Evolutionary conservation across 2,113 vertebrate genomes (phyloP).

Genomic region (Notothenia rossii): DNA sequence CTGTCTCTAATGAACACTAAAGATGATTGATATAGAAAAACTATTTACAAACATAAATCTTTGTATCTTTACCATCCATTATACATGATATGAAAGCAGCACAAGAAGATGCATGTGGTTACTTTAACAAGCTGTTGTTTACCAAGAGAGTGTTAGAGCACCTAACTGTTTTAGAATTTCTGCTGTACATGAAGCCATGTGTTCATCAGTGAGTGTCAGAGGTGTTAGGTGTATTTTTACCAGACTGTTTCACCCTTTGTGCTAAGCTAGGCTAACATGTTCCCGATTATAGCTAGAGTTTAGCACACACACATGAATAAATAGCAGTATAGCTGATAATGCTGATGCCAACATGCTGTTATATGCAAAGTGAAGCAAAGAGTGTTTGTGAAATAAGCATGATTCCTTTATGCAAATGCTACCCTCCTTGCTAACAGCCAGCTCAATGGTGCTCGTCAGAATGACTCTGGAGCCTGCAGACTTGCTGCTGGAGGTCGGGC

Average conservation of each 20-base stretch:
- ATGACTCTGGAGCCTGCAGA: conserved; percentile 16
- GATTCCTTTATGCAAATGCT: background rate
- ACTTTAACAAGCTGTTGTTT: background rate
- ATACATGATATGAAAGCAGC: background rate
- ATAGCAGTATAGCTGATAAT: background rate
- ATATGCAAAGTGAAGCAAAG: background rate
- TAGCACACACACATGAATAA: background rate
- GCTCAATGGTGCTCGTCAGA: background rate
- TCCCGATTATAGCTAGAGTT: background rate
- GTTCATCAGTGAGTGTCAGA: background rate
- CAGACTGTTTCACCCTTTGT: background rate
- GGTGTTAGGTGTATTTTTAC: background rate
- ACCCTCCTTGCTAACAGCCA: background rate
- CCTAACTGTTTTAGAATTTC: background rate
- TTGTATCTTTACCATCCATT: background rate
- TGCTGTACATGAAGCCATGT: background rate
- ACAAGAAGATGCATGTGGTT: background rate
- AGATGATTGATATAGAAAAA: background rate
- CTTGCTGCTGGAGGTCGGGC: conserved; percentile 4
- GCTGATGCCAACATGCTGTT: background rate
- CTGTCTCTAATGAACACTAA: background rate
- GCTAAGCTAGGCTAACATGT: background rate
- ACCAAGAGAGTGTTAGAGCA: no score
- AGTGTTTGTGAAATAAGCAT: background rate
- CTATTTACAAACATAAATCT: background rate